Evolutionary conservation across 2,797 vertebrate species (phyloP).

Genomic region (Oceanodroma leucorhoa): DNA sequence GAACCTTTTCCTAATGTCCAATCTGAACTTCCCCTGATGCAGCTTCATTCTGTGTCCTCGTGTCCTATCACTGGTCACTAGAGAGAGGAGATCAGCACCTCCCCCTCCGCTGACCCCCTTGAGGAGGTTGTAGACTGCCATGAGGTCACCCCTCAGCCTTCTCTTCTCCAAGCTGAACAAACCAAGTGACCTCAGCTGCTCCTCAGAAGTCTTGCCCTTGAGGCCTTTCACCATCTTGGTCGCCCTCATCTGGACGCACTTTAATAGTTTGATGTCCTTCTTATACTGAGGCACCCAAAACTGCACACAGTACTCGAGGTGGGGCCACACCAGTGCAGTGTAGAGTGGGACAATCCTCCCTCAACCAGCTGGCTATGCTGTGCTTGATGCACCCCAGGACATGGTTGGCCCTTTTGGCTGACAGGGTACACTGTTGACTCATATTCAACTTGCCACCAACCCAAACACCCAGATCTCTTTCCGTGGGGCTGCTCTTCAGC

Average conservation of each 20-base stretch:
- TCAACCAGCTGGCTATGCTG: fast-evolving
- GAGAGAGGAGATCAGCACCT: not conserved
- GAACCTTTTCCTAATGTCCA: not conserved
- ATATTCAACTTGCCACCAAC: not conserved
- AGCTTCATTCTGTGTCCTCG: not conserved
- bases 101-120: fast-evolving
- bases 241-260: not conserved
- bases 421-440: not conserved
- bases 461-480: not conserved
- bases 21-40: not conserved
- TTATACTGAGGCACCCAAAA: not conserved
- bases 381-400: not conserved
- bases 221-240: not conserved
- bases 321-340: not conserved
- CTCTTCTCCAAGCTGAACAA: not conserved
- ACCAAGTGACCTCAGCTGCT: not conserved
- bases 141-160: not conserved
- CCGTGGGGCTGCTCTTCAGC: not conserved
- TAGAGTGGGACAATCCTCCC: not conserved
- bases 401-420: fast-evolving
- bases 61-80: not conserved
- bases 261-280: not conserved
- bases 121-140: not conserved
- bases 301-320: not conserved
- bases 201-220: not conserved